Evolutionary conservation across 2,888 invertebrate genomes (phyloP).

Genomic region (Uloborus plumipes): DNA sequence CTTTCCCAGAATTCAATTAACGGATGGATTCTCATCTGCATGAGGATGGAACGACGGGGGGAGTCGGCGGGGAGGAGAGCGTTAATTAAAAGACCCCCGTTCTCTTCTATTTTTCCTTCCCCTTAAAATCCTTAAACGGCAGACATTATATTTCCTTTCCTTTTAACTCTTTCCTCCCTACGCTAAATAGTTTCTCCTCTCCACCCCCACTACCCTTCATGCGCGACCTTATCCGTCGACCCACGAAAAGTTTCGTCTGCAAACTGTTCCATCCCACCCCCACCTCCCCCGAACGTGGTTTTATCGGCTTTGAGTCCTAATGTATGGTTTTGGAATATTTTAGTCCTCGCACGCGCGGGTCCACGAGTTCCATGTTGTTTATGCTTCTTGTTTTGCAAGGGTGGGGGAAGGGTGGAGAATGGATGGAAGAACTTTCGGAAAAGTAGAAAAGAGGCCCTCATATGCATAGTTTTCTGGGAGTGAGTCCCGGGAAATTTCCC

Average conservation of each 20-base stretch:
- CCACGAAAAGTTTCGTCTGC: constrained; percentile 56
- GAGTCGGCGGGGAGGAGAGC: constrained; percentile 6
- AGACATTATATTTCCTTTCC: constrained; percentile 59
- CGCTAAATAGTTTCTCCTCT: constrained; percentile 29
- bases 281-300: constrained; percentile 24
- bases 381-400: constrained; percentile 40
- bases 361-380: constrained; percentile 31
- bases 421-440: constrained; percentile 24
- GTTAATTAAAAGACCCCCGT: constrained; percentile 35
- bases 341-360: constrained; percentile 49
- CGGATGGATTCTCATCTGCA: constrained; percentile 54
- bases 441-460: constrained; percentile 46
- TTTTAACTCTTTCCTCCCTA: constrained; percentile 55
- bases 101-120: constrained; percentile 46
- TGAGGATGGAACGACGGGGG: constrained; percentile 6
- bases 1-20: constrained; percentile 64
- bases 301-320: constrained; percentile 56
- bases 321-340: constrained; percentile 48
- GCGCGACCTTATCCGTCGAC: constrained; percentile 27
- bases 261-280: constrained; percentile 20
- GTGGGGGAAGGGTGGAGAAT: constrained; percentile 4
- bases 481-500: constrained; percentile 35
- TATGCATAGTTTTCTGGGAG: constrained; percentile 21
- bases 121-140: constrained; percentile 57
- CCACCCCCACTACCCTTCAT: background rate